Base-by-base conservation (phyloP, 1,140 invertebrate genomes). In the Galendromus occidentalis region DNA sequence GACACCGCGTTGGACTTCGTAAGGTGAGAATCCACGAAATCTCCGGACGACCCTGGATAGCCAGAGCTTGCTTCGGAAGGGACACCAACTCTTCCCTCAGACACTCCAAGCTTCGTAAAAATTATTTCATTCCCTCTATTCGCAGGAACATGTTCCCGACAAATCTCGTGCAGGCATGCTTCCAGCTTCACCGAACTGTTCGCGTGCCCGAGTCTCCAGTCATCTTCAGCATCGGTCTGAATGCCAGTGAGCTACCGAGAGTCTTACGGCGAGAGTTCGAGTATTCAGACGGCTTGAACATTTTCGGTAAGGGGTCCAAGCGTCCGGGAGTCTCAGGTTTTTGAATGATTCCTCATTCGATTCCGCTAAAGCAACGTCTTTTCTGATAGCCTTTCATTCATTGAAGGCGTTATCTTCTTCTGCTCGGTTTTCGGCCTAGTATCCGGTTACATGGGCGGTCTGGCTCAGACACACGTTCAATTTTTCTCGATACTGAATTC, bases 121-220 rank as follows among this genome's bases (percentile, higher is more conserved):
- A n/a, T n/a, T n/a, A n/a, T n/a, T n/a, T n/a, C n/a, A n/a, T n/a
- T n/a, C n/a, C n/a, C n/a, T n/a, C n/a, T n/a, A n/a, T n/a, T n/a
- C n/a, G n/a, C 51, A 59, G 51, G 51, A 59, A 59, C 9, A 59
- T 59, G 51, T 59, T 59, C 20, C 51, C 51, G 51, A 59, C 51
- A 22, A 59, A 59, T 59, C 51, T 59, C 14, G 51, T 59, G 2
- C 51, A 47, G 14, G 45, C 45, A 20, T 47, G 45, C 28, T 47
- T 47, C 28, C 45, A 59, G 20, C 51, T 25, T 14, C 51, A 59
- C 25, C 14, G 51, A 6, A 59, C 51, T 17, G 51, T 59, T 22
- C 51, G 22, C 33, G 51, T 25, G 9, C 33, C 22, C 14, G 51
- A 20, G 9, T 25, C 51, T 14, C 14, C 51, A 2, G 25, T 17